A percentile compares a stretch with the other conserved stretches of the same genome.
Conservation (phyloP, 2,797 vertebrate species). For the Falco columbarius region DNA sequence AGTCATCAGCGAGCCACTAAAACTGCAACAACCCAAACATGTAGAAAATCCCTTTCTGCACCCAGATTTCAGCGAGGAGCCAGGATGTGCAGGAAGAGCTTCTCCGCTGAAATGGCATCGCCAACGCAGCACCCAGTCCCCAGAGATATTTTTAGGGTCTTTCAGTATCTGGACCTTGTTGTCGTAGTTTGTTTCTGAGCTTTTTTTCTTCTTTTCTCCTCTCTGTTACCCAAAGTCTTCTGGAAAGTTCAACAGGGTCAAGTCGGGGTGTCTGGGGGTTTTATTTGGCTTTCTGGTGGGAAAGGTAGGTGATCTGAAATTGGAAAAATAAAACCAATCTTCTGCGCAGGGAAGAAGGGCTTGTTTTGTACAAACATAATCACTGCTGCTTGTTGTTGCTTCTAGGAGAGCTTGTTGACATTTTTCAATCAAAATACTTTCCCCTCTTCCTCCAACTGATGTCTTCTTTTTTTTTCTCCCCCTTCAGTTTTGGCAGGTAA, state of each 20-base stretch:
- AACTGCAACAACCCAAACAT: neutral
- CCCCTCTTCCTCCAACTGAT: neutral
- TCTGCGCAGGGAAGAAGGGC: neutral
- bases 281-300: neutral
- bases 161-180: neutral
- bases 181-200: neutral
- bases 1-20: neutral
- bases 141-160: neutral
- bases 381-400: neutral
- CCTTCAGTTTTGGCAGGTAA: neutral
- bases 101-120: neutral
- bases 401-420: slow-evolving; percentile 21
- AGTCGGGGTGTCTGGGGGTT: neutral
- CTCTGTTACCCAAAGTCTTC: neutral
- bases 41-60: neutral
- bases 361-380: neutral
- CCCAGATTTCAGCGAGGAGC: neutral
- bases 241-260: accelerated
- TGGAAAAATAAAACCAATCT: neutral
- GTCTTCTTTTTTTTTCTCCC: neutral
- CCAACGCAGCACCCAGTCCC: neutral
- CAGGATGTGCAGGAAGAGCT: neutral
- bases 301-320: neutral
- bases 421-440: slow-evolving; percentile 49
- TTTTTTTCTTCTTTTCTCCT: neutral